Conservation (phyloP, 2,888 invertebrate species). For the Brachyptera risi region DNA sequence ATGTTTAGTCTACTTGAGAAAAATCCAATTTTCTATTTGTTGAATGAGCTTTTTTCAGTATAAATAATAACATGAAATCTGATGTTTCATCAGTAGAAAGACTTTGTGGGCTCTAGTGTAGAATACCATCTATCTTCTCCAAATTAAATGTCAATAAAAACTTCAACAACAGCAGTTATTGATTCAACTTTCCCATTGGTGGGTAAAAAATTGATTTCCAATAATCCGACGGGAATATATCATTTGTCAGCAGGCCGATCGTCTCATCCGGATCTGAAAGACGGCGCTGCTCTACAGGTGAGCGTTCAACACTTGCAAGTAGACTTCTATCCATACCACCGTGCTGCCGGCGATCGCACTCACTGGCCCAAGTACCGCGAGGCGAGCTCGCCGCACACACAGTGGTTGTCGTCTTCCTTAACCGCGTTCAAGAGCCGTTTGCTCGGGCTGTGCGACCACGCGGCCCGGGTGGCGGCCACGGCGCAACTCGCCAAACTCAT, state of each 20-base stretch:
- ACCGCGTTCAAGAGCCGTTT: conserved; percentile 67
- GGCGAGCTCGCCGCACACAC: conserved; percentile 70
- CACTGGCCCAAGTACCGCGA: conserved; percentile 88
- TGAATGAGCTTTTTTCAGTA: no score
- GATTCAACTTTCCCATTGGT: no score
- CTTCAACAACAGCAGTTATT: no score
- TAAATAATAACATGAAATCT: no score
- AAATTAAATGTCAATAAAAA: no score
- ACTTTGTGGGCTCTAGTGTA: no score
- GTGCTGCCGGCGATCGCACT: conserved; percentile 79
- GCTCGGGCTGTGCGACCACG: conserved; percentile 7
- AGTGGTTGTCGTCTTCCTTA: conserved; percentile 85
- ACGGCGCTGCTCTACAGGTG: conserved; percentile 92
- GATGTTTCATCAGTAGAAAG: no score
- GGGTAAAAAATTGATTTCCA: no score
- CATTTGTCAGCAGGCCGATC: conserved; percentile 74
- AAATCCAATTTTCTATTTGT: no score
- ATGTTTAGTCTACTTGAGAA: no score
- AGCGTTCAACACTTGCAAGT: conserved; percentile 81
- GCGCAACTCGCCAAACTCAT: conserved; percentile 78
- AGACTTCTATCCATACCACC: conserved; percentile 95
- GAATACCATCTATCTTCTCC: no score
- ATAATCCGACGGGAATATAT: no score
- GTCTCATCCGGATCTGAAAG: conserved; percentile 74
- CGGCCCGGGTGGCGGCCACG: conserved; percentile 4